Percentiles rank a stretch among this genome's conserved stretches.
Evolutionary conservation across 1,140 invertebrate genomes (phyloP).

Genomic region (Brachionus calyciflorus): DNA sequence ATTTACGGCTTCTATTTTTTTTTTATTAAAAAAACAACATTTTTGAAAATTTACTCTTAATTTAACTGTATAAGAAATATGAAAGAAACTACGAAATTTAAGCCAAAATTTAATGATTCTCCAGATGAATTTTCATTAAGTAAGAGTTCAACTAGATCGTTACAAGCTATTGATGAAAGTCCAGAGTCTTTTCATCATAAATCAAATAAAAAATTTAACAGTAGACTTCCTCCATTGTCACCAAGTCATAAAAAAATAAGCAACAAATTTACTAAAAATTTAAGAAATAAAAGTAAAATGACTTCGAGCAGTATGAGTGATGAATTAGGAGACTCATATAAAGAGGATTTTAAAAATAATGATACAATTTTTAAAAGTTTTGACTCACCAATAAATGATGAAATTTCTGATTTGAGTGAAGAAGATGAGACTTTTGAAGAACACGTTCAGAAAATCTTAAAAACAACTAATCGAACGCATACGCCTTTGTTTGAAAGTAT

Average conservation of each 20-base stretch:
- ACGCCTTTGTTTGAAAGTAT: slow-evolving; percentile 17
- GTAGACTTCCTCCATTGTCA: background rate
- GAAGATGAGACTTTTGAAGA: slow-evolving; percentile 28
- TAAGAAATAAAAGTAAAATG: background rate
- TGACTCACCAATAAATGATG: background rate
- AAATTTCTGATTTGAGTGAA: background rate
- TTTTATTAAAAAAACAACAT: background rate
- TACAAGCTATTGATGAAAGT: background rate
- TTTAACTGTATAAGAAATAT: background rate
- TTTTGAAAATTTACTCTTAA: background rate
- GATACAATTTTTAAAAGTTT: background rate
- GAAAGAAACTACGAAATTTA: slow-evolving; percentile 5
- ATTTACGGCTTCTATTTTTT: slow-evolving; percentile 8
- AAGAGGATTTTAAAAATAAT: background rate
- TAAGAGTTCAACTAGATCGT: background rate
- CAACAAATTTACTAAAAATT: background rate
- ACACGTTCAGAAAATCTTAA: background rate
- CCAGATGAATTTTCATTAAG: background rate
- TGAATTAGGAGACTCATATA: background rate
- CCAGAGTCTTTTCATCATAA: background rate
- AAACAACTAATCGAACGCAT: background rate
- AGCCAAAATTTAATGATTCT: background rate
- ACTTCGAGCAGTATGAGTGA: background rate
- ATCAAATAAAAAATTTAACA: background rate
- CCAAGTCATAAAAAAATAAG: background rate